Percentiles rank a stretch among this genome's conserved stretches.
These are phyloP conservation scores for Hystrix cristata DNA, from an alignment of 2,113 vertebrate genomes.

Conservation along the genomic window DNA sequence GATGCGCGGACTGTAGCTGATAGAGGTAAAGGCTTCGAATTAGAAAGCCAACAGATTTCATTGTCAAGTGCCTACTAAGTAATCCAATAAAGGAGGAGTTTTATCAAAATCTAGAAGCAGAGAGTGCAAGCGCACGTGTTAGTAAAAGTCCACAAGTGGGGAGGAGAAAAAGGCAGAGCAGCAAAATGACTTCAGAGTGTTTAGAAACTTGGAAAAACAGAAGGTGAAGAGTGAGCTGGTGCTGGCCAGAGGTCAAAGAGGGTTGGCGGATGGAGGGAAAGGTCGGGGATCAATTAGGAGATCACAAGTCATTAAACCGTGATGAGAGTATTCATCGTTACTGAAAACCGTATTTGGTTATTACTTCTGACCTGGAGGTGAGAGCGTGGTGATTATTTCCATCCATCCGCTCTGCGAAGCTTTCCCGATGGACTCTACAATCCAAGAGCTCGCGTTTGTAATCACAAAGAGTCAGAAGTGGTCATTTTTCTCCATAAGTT, in stretches of 20 bases:
- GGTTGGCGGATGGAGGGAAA: neutral
- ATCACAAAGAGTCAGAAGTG: neutral
- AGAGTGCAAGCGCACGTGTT: neutral
- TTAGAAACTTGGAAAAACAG: neutral
- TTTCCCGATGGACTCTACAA: neutral
- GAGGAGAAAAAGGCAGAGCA: neutral
- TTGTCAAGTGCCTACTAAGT: neutral
- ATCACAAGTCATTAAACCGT: conserved; percentile 32
- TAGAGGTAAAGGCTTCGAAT: neutral
- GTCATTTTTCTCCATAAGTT: neutral
- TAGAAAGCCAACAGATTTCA: neutral
- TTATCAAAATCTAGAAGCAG: neutral
- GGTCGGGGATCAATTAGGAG: conserved; percentile 29
- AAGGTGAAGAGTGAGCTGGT: fast-evolving
- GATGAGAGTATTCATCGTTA: conserved; percentile 44
- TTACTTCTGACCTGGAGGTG: conserved; percentile 64
- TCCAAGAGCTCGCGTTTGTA: neutral
- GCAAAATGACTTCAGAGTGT: neutral
- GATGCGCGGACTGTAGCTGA: neutral
- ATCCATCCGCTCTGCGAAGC: neutral
- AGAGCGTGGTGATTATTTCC: conserved; percentile 44
- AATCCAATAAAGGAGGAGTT: neutral
- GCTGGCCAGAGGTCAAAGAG: conserved; percentile 28
- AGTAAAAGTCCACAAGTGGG: neutral
- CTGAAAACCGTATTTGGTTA: conserved; percentile 56